Evolutionary conservation across 2,113 vertebrate genomes (phyloP).

Genomic region (Seriola quinqueradiata): DNA sequence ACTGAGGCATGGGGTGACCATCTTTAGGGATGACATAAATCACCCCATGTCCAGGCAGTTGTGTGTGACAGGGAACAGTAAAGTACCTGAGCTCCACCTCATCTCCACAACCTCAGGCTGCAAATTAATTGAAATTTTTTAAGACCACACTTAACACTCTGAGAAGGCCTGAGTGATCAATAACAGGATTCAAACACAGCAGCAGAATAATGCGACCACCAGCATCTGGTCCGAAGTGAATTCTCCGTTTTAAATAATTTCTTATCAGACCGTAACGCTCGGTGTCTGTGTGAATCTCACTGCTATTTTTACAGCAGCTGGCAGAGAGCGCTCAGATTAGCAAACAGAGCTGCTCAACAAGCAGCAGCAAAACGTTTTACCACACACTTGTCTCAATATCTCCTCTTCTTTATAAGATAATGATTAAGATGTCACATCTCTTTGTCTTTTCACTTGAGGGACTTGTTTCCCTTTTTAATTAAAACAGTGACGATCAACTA

Average conservation of each 20-base stretch:
- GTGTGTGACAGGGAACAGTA: constrained; percentile 67
- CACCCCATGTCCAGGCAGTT: constrained; percentile 61
- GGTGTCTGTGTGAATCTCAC: constrained; percentile 19
- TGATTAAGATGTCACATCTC: constrained; percentile 27
- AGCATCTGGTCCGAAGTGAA: background rate
- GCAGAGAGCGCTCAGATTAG: constrained; percentile 30
- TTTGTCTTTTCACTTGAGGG: constrained; percentile 25
- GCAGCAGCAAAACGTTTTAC: constrained; percentile 9
- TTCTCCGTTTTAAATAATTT: constrained; percentile 1
- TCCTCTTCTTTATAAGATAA: constrained; percentile 31
- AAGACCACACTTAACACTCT: constrained; percentile 42
- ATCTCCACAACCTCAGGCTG: constrained; percentile 38
- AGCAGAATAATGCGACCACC: constrained; percentile 9
- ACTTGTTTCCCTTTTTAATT: constrained; percentile 46
- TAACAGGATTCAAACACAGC: constrained; percentile 31
- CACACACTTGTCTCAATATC: constrained; percentile 31
- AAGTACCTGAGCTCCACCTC: constrained; percentile 71
- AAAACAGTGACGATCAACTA: constrained; percentile 41
- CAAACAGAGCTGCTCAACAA: constrained; percentile 46
- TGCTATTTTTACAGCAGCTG: constrained; percentile 54
- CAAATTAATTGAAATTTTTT: constrained; percentile 67
- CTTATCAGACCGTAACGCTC: constrained; percentile 21
- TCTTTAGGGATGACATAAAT: constrained; percentile 73
- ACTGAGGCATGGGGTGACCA: constrained; percentile 56
- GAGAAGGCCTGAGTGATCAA: constrained; percentile 46